Percentiles rank a stretch among this genome's conserved stretches.
phyloP scores from a whole-genome alignment of 2,797 vertebrate genomes.

The Pangasius krempfi region DNA sequence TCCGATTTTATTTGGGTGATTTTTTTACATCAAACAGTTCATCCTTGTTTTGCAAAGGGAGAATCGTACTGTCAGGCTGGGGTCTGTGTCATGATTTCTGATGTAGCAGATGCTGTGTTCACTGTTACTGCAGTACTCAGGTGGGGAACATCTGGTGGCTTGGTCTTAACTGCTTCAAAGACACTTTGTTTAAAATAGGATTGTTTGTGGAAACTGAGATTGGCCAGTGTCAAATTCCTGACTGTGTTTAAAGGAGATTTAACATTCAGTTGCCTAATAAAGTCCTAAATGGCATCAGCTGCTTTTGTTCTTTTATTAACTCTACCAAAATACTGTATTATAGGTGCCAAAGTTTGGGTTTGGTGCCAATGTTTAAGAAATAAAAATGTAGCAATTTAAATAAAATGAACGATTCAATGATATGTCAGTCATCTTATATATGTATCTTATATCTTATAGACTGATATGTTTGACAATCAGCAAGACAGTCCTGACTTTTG shows the following conservation, averaged over 20 bases:
- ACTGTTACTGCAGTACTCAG: slow-evolving; percentile 10
- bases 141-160: slow-evolving; percentile 46
- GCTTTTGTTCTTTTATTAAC: slow-evolving; percentile 19
- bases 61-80: neutral
- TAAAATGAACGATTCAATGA: neutral
- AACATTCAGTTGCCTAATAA: slow-evolving; percentile 84
- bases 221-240: slow-evolving; percentile 60
- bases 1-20: slow-evolving; percentile 4
- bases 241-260: slow-evolving; percentile 78
- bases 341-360: neutral
- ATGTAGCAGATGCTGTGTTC: slow-evolving; percentile 44
- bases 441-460: no score
- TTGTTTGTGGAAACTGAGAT: slow-evolving; percentile 69
- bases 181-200: slow-evolving; percentile 69
- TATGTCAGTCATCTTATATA: neutral
- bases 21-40: neutral
- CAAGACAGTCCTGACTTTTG: neutral
- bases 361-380: neutral
- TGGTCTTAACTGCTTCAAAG: slow-evolving; percentile 68
- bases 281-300: slow-evolving; percentile 74
- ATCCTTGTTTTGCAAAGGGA: slow-evolving; percentile 4
- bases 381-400: neutral
- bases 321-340: neutral
- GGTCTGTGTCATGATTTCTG: slow-evolving; percentile 29
- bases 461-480: neutral